Evolutionary conservation across 2,113 vertebrate genomes (phyloP).

Genomic region (Elachura formosa): DNA sequence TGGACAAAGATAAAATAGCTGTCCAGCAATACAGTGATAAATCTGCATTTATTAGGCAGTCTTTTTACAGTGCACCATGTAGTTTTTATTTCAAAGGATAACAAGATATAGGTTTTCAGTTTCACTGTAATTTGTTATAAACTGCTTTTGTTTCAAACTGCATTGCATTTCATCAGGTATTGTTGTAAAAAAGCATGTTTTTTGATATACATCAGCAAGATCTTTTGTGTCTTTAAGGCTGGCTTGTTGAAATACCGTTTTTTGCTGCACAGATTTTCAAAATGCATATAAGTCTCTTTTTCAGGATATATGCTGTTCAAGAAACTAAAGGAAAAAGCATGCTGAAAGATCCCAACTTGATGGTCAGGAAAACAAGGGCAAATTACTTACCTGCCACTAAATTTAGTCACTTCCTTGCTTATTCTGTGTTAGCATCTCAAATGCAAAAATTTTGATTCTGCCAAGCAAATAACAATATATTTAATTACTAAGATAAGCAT

Average conservation of each 20-base stretch:
- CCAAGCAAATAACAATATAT: not conserved
- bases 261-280: not conserved
- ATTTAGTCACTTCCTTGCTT: not conserved
- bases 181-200: not conserved
- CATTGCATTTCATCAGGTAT: not conserved
- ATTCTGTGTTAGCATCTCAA: not conserved
- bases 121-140: not conserved
- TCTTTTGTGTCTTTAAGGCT: not conserved
- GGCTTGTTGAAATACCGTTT: not conserved
- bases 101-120: not conserved
- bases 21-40: not conserved
- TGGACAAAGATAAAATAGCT: not conserved
- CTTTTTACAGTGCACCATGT: not conserved
- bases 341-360: not conserved
- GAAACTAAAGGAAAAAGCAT: not conserved
- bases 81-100: slow-evolving; percentile 11
- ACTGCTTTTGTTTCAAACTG: not conserved
- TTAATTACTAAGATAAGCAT: not conserved
- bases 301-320: not conserved
- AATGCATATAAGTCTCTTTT: not conserved
- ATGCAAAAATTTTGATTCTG: not conserved
- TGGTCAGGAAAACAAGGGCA: not conserved
- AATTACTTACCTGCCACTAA: not conserved
- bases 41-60: not conserved
- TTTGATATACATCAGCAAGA: not conserved